Evolutionary conservation across 2,797 vertebrate species (phyloP), one percentile per base, ranked within the genome.

Genomic region (Clarias fuscus): DNA sequence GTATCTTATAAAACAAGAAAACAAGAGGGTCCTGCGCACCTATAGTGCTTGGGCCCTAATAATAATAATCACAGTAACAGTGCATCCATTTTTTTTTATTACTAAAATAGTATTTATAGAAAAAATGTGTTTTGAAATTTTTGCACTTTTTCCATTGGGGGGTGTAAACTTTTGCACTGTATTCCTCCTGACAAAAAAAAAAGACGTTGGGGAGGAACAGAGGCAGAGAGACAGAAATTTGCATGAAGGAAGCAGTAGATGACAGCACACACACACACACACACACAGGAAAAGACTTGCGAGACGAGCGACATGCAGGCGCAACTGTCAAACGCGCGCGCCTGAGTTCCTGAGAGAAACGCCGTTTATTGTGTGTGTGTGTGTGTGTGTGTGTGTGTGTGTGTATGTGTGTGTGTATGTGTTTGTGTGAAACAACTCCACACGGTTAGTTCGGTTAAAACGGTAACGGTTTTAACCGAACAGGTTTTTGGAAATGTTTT

Each of bases 401-500:
- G 30, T 15, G 14, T 68, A 15, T 18, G 59, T 67, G 27, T 67
- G 7, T 67, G 43, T 33, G 7, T 2, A 22, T 59, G 59, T 78
- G 27, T 58, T 30, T 37, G 27, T 59, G 22, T 6, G 37, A 13
- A 13, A 37, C 27, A 59, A 33, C 1, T 30, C 59, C 75, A 77
- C n/a, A 18, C 17, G 15, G 27, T 76, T 84, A 18, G 20, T 73
- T 75, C n/a, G 0, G 3, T 7, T 75, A 27, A 43, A 30, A 15
- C 30, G 27, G 71, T n/a, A n/a, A 37, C 37, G 37, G 37, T 37
- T 37, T 37, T 37, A 37, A 37, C 37, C 37, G 37, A 37, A 37
- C 43, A 15, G 30, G 7, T n/a, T 65, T 64, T 37, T 58, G 61
- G 94, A 93, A 82, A 96, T 99, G 97, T 99, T 99, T 94, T 95